Base-by-base conservation (phyloP, 2,888 invertebrate genomes). In the Omphaloscelis lunosa region DNA sequence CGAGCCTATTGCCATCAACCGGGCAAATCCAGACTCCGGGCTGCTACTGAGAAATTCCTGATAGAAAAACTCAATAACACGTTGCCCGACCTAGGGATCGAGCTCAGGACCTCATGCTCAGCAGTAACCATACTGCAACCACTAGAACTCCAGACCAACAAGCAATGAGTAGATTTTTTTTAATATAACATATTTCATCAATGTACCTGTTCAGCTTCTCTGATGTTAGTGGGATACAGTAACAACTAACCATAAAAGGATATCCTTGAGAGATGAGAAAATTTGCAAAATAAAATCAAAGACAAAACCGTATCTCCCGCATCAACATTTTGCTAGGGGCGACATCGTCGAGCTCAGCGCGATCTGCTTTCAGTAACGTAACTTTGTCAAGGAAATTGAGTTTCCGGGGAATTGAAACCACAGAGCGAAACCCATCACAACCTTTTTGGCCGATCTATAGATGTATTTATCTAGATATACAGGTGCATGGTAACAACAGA, bases 351-450 rank as follows among this genome's bases (percentile, higher is more conserved):
- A 76, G 80, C 77, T 78, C 76, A 62, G 61, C 76, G 75, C 82
- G 82, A 84, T 85, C 82, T 84, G 85, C 83, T 85, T 86, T 88
- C 83, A 83, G 86, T 92, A 93, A 93, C 89, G 86, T 93, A 93
- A 93, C 89, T 89, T 90, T 86, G 90, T 92, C 86, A 89, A 83
- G 91, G 77, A 93, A 93, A 94, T 94, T 91, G 88, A 92, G 88
- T 93, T 93, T 91, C 83, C 81, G 56, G 73, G 82, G 84, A 90
- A 90, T 88, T 76, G 84, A 86, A 84, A 12, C 34, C 34, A 34
- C 34, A 34, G 34, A 34, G 34, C 17, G 48, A 48, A 48, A 83
- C 72, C 72, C 70, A 62, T 77, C 79, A 48, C 59, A 82, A 76
- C 72, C 76, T 81, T 77, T 74, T 80, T 39, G 71, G n/a, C 29